Conservation (phyloP, 2,888 invertebrate genomes). For the Thalpophila matura region DNA sequence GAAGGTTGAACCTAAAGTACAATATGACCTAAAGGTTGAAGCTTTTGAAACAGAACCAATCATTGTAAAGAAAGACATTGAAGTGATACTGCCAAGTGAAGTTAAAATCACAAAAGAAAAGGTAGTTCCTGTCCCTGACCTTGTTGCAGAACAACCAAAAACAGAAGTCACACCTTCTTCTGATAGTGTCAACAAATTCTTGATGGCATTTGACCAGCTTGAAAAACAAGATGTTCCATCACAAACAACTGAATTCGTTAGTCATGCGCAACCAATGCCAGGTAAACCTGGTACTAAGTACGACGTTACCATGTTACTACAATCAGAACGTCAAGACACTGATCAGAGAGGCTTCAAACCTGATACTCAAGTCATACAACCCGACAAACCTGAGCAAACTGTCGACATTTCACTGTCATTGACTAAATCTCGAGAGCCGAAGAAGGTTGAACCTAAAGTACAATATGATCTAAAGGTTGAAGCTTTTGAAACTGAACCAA, state of each 20-base stretch:
- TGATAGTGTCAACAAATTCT: conserved; percentile 71
- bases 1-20: conserved; percentile 76
- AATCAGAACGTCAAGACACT: conserved; percentile 79
- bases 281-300: conserved; percentile 64
- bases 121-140: too few species aligned
- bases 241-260: conserved; percentile 61
- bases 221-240: conserved; percentile 77
- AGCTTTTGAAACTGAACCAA: conserved; percentile 73
- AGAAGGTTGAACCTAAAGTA: conserved; percentile 76
- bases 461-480: conserved; percentile 80
- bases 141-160: too few species aligned
- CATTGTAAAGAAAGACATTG: conserved; percentile 81
- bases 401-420: conserved; percentile 82
- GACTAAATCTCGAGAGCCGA: conserved; percentile 71
- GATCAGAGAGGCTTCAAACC: conserved; percentile 67
- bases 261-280: conserved; percentile 33
- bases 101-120: conserved; percentile 72
- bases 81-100: conserved; percentile 78
- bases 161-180: too few species aligned
- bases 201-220: conserved; percentile 71
- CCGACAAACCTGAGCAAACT: conserved; percentile 69
- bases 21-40: conserved; percentile 80
- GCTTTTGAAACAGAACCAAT: conserved; percentile 72
- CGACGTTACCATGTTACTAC: conserved; percentile 74
- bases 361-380: conserved; percentile 28